Evolutionary conservation across 2,888 invertebrate genomes (phyloP), one percentile per base, ranked within the genome.

Genomic region (Acanthosepion lycidas): DNA sequence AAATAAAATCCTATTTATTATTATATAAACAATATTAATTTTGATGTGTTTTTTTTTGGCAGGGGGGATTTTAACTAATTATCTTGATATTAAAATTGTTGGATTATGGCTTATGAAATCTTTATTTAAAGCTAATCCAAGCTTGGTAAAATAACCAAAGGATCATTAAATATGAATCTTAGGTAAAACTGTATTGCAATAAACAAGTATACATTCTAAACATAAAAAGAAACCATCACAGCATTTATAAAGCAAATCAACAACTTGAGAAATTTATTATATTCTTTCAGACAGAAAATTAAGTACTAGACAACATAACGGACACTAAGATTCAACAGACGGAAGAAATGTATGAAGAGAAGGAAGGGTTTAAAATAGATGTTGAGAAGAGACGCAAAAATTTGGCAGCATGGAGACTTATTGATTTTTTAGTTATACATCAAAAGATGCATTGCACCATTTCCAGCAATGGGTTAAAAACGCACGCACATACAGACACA

Each of bases 361-460:
- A 18, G 5, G n/a, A 78, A n/a, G 12, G 78, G n/a, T 78, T 78
- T 33, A 33, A 78, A 78, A 78, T 78, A 78, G 78, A 78, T 33
- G n/a, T 78, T n/a, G 78, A n/a, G 9, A 78, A 23, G 42, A 78
- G 78, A n/a, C 18, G 12, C n/a, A n/a, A 78, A 78, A 78, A 78
- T 78, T 78, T 78, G 78, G 78, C 78, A 78, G n/a, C n/a, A 33
- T n/a, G n/a, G 78, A 78, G n/a, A 78, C n/a, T 15, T 78, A 78
- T 78, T 78, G 78, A 78, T 78, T 78, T 78, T 33, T 78, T 78
- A 59, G 59, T 78, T 33, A 33, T 33, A 78, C 33, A 78, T 78
- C 78, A 78, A 78, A 78, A 78, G 78, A 78, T 78, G 78, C 78
- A 78, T 78, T 78, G 78, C 78, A 78, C 78, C 78, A 78, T 78